phyloP scores from a whole-genome alignment of 2,113 vertebrate genomes.

The Trogon surrucura region DNA sequence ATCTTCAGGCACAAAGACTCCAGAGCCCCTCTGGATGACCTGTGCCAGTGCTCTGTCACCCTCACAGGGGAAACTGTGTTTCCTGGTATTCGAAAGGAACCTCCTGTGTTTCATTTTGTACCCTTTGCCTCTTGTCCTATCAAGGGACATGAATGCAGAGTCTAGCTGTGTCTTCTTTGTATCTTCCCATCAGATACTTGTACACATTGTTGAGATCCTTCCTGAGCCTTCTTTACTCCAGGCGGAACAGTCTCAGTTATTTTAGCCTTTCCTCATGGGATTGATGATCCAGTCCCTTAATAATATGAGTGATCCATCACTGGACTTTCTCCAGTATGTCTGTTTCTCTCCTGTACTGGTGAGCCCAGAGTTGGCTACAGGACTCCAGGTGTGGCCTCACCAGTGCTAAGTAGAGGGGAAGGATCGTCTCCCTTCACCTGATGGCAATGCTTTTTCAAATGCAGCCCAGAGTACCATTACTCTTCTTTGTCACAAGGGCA shows the following conservation, averaged over 20 bases:
- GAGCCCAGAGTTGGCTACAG: neutral
- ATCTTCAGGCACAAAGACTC: neutral
- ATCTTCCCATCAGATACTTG: neutral
- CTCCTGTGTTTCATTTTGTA: neutral
- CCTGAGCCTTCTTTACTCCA: neutral
- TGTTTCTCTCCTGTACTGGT: rapidly evolving
- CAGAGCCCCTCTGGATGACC: no score
- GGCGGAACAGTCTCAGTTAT: neutral
- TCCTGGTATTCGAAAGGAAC: neutral
- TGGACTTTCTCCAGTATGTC: neutral
- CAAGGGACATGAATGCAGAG: neutral
- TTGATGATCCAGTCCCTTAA: neutral
- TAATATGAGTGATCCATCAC: no score
- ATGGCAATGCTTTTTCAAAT: neutral
- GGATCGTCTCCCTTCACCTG: neutral
- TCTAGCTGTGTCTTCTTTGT: neutral
- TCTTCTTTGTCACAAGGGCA: neutral
- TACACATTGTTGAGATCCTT: neutral
- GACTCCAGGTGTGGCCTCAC: neutral
- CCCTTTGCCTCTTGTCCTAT: neutral
- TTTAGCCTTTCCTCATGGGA: neutral
- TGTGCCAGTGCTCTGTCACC: neutral
- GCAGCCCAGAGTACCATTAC: neutral
- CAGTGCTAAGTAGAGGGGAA: neutral
- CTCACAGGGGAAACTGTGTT: neutral